A percentile compares a stretch with the other conserved stretches of the same genome.
These are phyloP conservation scores for Phaetusa simplex DNA, from an alignment of 2,113 vertebrate species.

Conservation along the genomic window DNA sequence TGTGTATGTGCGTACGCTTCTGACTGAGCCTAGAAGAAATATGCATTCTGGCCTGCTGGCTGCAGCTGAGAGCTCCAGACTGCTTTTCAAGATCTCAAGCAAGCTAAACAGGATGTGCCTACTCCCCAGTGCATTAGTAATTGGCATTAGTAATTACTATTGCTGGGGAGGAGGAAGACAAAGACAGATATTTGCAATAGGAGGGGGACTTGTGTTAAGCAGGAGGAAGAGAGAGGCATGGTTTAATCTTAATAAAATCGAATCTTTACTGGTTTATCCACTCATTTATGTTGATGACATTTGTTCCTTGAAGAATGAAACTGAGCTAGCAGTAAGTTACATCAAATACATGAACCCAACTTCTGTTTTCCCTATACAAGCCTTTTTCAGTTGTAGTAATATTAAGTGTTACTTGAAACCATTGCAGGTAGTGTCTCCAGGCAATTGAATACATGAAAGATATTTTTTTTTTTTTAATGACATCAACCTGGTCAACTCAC, in stretches of 20 bases:
- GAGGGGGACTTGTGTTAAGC: background rate
- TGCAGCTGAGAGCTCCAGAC: background rate
- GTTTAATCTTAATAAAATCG: background rate
- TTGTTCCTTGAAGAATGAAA: background rate
- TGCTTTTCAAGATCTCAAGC: conserved; percentile 27
- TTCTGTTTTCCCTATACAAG: background rate
- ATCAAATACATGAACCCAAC: background rate
- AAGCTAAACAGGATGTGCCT: conserved; percentile 30
- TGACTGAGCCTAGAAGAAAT: background rate
- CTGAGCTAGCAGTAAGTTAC: background rate
- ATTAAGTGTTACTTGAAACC: background rate
- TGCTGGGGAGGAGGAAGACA: background rate
- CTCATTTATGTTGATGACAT: background rate
- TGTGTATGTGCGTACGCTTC: background rate
- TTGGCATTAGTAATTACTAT: background rate
- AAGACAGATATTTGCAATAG: background rate
- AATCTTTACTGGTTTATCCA: background rate
- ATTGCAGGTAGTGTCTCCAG: background rate
- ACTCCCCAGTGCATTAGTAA: background rate
- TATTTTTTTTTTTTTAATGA: background rate
- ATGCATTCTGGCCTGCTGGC: background rate
- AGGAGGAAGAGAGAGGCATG: background rate
- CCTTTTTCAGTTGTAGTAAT: background rate
- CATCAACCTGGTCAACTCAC: background rate
- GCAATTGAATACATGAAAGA: background rate